Evolutionary conservation across 2,888 invertebrate species (phyloP), one percentile per base, ranked within the genome.

Genomic region (Orgyia antiqua): DNA sequence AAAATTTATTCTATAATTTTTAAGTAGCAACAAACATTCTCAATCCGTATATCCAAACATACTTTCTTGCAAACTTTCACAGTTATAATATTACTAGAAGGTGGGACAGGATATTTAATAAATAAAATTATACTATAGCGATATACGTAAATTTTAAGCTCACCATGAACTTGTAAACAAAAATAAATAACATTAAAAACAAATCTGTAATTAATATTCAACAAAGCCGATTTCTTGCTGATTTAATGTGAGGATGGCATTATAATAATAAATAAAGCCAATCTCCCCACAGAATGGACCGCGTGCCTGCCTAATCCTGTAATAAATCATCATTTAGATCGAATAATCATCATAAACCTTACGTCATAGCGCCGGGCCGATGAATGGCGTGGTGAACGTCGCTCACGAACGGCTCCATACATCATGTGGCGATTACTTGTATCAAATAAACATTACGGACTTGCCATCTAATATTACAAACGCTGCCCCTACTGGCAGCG

Each of bases 281-380:
- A 78, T 77, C 70, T 72, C 74, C 72, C 71, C 74, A 61, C 70
- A 66, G 69, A 73, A 71, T 68, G 71, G 69, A 70, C 73, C 74
- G 72, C 66, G 74, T 72, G 80, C 61, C 70, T 62, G 61, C 62
- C 69, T 80, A 79, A 86, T 80, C 83, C 79, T 35, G 63, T 70
- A 76, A 84, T 84, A 84, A 82, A 84, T 86, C 84, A 84, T 80
- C 72, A 77, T 82, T 84, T 78, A 70, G 73, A 75, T 70, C 64
- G 73, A 77, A 79, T 83, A 79, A 83, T 86, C 78, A 83, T 77
- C 74, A 77, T 82, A 82, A 76, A 77, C 70, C 78, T 62, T 63
- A 58, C 63, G 53, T 50, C 48, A 53, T 60, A 51, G 48, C 49
- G 54, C 49, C 35, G 36, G 43, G 43, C 35, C 42, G 58, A 58